These are phyloP conservation scores for Eonycteris spelaea DNA, from an alignment of 2,113 vertebrate genomes.

Conservation along the genomic window DNA sequence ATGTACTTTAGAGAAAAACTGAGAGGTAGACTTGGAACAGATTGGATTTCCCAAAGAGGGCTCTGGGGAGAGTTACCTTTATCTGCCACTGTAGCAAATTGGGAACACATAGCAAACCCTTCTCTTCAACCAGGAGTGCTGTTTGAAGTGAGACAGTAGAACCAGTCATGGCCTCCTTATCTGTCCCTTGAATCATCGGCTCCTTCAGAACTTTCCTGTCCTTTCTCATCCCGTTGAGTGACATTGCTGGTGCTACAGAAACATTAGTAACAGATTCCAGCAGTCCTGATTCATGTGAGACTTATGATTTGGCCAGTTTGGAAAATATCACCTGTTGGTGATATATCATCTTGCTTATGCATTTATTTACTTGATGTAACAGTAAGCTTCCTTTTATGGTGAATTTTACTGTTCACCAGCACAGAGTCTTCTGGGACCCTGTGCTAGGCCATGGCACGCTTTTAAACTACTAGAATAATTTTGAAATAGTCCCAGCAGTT, in stretches of 20 bases:
- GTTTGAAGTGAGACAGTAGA: neutral
- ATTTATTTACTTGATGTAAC: neutral
- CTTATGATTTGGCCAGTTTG: neutral
- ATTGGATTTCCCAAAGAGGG: neutral
- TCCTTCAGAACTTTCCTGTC: neutral
- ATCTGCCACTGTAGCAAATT: neutral
- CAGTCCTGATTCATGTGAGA: neutral
- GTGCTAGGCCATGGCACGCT: neutral
- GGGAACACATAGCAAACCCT: neutral
- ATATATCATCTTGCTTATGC: neutral
- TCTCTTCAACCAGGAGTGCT: neutral
- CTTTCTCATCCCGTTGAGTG: neutral
- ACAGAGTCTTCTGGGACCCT: neutral
- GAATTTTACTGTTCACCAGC: neutral
- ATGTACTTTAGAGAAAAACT: neutral
- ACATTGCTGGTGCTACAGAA: neutral
- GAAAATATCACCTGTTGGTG: neutral
- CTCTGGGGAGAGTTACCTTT: neutral
- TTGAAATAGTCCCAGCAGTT: neutral
- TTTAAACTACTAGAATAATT: neutral
- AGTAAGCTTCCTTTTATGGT: neutral
- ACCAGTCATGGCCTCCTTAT: neutral
- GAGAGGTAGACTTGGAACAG: neutral
- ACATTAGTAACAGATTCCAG: neutral
- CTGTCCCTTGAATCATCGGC: neutral